Base-by-base conservation (phyloP, 2,888 invertebrate species). In the Adelphocoris suturalis region DNA sequence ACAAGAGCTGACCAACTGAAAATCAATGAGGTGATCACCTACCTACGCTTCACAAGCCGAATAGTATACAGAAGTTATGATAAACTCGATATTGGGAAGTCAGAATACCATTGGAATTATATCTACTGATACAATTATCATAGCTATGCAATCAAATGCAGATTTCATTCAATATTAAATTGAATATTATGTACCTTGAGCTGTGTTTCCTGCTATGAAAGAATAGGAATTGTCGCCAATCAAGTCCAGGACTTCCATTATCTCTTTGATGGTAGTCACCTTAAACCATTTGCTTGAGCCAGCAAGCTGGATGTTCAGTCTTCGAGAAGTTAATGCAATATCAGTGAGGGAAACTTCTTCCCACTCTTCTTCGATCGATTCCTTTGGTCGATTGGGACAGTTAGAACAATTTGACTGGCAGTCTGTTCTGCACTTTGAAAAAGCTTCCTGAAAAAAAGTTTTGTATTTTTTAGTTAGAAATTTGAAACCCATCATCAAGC, bases 141-240 rank as follows among this genome's bases (percentile, higher is more conserved):
- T n/a, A n/a, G n/a, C n/a, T n/a, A n/a, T n/a, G n/a, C n/a, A n/a
- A n/a, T n/a, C n/a, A n/a, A n/a, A n/a, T n/a, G n/a, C n/a, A n/a
- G n/a, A n/a, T n/a, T n/a, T n/a, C n/a, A n/a, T n/a, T n/a, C n/a
- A n/a, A n/a, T n/a, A n/a, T n/a, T n/a, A n/a, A 37, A 37, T 37
- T 37, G 37, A 37, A 37, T 37, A n/a, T n/a, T n/a, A 4, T 37
- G 37, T 52, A 96, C 97, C 97, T 93, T 95, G 95, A 5, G 96
- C 96, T 1, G 97, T 97, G 92, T 97, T 97, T 52, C 97, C 97
- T 23, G 95, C 96, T 4, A 97, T 94, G 0, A 97, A 92, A 91
- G 95, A 94, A 92, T 95, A 96, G 9, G 94, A 84, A 16, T 84
- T 86, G 37, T 93, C 91, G 0, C 94, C 94, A 91, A 94, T 94